Conservation (phyloP, 2,888 invertebrate genomes). For the Mactromeris polynyma region DNA sequence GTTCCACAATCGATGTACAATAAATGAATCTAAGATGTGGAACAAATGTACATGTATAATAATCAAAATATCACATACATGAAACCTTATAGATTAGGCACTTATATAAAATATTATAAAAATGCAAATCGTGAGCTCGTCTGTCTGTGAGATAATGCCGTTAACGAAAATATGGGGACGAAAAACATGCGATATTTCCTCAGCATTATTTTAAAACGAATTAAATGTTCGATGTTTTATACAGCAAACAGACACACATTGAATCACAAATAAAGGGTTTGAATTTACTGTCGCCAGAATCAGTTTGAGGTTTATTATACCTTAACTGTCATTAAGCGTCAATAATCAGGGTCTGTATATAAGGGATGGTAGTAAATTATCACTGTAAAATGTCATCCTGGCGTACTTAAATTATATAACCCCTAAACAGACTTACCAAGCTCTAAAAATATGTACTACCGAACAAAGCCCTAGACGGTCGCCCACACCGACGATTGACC, state of each 20-base stretch:
- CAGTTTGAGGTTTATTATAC: background rate
- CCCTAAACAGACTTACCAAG: background rate
- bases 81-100: no score
- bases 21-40: no score
- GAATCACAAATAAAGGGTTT: background rate
- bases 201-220: background rate
- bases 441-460: background rate
- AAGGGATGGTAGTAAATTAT: background rate
- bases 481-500: background rate
- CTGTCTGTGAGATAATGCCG: no score
- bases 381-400: background rate
- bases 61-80: no score
- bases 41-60: no score
- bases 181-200: background rate
- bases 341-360: background rate
- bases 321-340: background rate
- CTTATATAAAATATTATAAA: no score
- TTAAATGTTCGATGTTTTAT: background rate
- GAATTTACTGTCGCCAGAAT: background rate
- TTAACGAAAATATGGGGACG: no score
- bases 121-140: no score
- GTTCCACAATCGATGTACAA: no score
- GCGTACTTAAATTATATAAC: background rate
- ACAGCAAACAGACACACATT: background rate
- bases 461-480: background rate